phyloP scores from a whole-genome alignment of 2,113 vertebrate species.

The Tachycineta bicolor region DNA sequence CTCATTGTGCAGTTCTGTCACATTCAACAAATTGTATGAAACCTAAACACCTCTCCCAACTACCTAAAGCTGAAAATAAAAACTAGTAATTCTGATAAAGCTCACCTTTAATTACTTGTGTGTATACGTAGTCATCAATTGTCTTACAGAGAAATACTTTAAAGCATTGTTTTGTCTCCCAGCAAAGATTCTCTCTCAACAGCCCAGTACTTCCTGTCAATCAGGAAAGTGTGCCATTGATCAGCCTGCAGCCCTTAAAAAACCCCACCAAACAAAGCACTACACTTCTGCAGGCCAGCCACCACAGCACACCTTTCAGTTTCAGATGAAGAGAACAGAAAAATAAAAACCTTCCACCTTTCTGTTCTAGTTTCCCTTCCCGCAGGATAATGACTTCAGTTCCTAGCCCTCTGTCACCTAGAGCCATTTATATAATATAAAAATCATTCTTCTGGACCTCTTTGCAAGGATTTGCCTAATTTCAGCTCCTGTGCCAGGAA shows the following conservation, averaged over 20 bases:
- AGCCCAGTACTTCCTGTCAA: neutral
- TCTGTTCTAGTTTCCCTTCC: neutral
- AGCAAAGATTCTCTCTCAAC: neutral
- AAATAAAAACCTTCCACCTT: neutral
- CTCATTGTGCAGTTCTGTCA: neutral
- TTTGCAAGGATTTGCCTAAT: conserved; percentile 16
- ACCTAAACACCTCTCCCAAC: neutral
- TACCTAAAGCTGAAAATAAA: neutral
- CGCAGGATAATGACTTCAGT: neutral
- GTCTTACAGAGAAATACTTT: neutral
- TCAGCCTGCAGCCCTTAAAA: neutral
- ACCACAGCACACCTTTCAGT: neutral
- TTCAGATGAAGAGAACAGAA: neutral
- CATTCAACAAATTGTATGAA: neutral
- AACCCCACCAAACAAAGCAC: neutral
- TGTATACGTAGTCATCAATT: fast-evolving
- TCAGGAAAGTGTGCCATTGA: neutral
- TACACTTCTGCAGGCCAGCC: neutral
- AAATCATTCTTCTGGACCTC: neutral
- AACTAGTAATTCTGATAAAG: neutral
- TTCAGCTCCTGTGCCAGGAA: neutral
- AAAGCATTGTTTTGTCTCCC: neutral
- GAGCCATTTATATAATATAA: neutral
- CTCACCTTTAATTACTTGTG: neutral
- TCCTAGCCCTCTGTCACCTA: neutral